Evolutionary conservation across 2,888 invertebrate genomes (phyloP).

Genomic region (Stenodema calcarata): DNA sequence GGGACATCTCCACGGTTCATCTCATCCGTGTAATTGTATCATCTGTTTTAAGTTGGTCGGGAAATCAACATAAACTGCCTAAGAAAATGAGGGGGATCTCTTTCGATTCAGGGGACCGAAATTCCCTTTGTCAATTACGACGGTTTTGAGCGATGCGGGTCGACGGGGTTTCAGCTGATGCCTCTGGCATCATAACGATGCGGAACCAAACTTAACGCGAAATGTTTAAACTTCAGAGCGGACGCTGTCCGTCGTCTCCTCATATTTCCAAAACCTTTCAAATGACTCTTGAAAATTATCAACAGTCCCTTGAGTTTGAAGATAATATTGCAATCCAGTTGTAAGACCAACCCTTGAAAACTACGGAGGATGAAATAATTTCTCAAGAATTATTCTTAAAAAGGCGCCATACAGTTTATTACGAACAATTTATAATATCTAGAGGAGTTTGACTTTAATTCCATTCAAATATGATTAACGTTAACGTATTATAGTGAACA

Average conservation of each 20-base stretch:
- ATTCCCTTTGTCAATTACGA: conserved; percentile 3
- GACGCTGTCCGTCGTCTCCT: neutral
- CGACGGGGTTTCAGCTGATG: conserved; percentile 1
- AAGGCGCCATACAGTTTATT: no score
- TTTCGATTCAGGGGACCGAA: conserved; percentile 21
- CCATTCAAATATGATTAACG: no score
- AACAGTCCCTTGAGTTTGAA: no score
- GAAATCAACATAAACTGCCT: conserved; percentile 49
- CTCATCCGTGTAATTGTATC: conserved; percentile 49
- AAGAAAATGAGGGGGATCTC: conserved; percentile 26
- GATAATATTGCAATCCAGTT: no score
- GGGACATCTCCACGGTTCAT: conserved; percentile 49
- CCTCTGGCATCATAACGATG: conserved; percentile 8
- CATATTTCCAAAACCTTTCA: no score
- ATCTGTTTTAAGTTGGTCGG: conserved; percentile 40
- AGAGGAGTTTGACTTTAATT: no score
- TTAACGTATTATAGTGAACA: no score
- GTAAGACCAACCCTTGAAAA: no score
- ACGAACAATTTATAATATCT: no score
- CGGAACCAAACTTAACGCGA: neutral
- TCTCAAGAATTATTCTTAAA: no score
- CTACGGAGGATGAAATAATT: no score
- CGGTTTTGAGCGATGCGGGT: neutral
- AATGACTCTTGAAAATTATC: no score
- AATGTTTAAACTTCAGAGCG: neutral